Evolutionary conservation across 2,113 vertebrate species (phyloP).

Genomic region (Sebastes fasciatus): DNA sequence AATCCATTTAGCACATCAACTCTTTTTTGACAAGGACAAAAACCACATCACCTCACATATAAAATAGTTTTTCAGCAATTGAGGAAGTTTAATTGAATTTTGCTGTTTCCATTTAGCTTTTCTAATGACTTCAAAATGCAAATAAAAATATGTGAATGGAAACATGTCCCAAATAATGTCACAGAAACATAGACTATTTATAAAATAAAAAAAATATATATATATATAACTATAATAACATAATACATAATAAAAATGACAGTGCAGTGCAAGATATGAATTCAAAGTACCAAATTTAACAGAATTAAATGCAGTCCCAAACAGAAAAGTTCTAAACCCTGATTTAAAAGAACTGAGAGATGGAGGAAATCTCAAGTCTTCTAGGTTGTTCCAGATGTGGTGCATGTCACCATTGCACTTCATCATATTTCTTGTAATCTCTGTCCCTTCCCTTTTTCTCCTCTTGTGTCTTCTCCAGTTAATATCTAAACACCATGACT

Average conservation of each 20-base stretch:
- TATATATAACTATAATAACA: not conserved
- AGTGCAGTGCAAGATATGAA: too few relatives aligned
- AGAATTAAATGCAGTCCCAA: not conserved
- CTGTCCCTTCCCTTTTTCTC: conserved; percentile 21
- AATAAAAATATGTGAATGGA: too few relatives aligned
- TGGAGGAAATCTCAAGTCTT: not conserved
- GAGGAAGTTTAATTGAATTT: too few relatives aligned
- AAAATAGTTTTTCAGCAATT: too few relatives aligned
- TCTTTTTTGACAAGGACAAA: too few relatives aligned
- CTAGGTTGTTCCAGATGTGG: not conserved
- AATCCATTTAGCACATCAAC: too few relatives aligned
- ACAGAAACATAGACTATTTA: not conserved
- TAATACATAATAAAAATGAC: not conserved
- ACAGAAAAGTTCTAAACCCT: not conserved
- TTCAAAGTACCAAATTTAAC: not conserved
- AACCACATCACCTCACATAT: too few relatives aligned
- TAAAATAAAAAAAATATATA: not conserved
- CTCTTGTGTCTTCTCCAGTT: conserved; percentile 31
- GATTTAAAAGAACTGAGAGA: not conserved
- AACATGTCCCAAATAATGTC: not conserved
- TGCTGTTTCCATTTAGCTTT: too few relatives aligned
- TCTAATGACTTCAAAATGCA: too few relatives aligned
- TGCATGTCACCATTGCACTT: not conserved
- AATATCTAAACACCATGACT: conserved; percentile 42
- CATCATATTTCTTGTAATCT: conserved; percentile 8